A percentile compares a stretch with the other conserved stretches of the same genome.
phyloP scores from a whole-genome alignment of 1,140 invertebrate species.

The Drosophila tropicalis region DNA sequence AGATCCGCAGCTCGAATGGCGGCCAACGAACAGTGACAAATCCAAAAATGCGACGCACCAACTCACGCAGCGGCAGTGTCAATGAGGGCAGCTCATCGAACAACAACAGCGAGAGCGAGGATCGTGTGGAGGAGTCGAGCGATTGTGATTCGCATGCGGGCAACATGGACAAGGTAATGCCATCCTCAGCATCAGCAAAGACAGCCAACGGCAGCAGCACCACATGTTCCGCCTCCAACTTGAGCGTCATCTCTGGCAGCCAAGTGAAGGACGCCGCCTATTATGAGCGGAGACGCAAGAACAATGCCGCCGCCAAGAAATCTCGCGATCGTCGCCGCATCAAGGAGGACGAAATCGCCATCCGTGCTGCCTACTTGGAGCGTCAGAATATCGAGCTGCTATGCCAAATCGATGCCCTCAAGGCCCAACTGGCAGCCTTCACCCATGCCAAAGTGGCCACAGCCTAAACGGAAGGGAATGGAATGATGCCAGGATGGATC shows the following conservation, averaged over 20 bases:
- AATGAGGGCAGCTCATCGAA: slow-evolving; percentile 75
- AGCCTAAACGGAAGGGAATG: slow-evolving; percentile 28
- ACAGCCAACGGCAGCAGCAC: not conserved
- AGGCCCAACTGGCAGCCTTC: slow-evolving; percentile 73
- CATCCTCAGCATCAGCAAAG: slow-evolving; percentile 11
- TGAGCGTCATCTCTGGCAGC: slow-evolving; percentile 20
- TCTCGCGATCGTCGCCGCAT: slow-evolving; percentile 94
- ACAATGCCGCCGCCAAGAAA: slow-evolving; percentile 97
- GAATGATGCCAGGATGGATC: slow-evolving; percentile 19
- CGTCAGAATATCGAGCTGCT: slow-evolving; percentile 85
- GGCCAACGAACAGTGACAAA: slow-evolving; percentile 85
- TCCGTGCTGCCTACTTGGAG: slow-evolving; percentile 93
- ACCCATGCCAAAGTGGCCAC: slow-evolving; percentile 57
- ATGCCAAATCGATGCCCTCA: slow-evolving; percentile 79
- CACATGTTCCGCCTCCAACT: not conserved
- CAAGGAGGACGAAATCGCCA: slow-evolving; percentile 96
- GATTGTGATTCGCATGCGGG: slow-evolving; percentile 78
- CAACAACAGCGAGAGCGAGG: slow-evolving; percentile 78
- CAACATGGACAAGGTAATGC: slow-evolving; percentile 53
- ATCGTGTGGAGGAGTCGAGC: slow-evolving; percentile 75
- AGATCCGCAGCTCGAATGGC: slow-evolving; percentile 86
- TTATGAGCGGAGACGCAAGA: slow-evolving; percentile 93
- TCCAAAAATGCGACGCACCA: slow-evolving; percentile 87
- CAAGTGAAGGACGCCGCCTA: slow-evolving; percentile 91
- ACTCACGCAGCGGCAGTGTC: slow-evolving; percentile 72